Evolutionary conservation across 2,888 invertebrate genomes (phyloP).

Genomic region (Heteropelma amictum): DNA sequence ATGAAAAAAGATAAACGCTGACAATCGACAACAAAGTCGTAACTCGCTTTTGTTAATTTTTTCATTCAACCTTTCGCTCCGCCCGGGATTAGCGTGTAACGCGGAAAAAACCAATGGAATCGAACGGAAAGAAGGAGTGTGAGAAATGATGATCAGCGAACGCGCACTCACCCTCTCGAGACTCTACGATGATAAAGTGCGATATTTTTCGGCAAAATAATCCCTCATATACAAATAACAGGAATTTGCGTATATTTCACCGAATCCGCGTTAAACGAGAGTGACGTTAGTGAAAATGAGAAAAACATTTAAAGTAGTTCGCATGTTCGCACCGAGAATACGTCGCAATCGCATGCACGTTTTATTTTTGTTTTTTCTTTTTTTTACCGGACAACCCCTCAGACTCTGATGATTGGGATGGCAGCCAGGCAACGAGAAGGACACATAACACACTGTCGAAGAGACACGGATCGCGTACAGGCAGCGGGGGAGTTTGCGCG

Average conservation of each 20-base stretch:
- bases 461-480: conserved; percentile 30
- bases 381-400: conserved; percentile 48
- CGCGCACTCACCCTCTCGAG: conserved; percentile 18
- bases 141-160: conserved; percentile 20
- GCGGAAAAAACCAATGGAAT: conserved; percentile 5
- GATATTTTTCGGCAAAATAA: too few relatives aligned
- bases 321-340: conserved; percentile 22
- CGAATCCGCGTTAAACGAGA: too few relatives aligned
- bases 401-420: conserved; percentile 46
- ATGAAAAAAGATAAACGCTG: too few relatives aligned
- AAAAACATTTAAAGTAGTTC: too few relatives aligned
- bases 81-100: neutral
- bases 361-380: neutral
- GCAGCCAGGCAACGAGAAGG: conserved; percentile 53
- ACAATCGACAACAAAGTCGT: too few relatives aligned
- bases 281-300: too few relatives aligned
- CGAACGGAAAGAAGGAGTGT: neutral
- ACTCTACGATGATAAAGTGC: too few relatives aligned
- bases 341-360: conserved; percentile 34
- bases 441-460: conserved; percentile 52
- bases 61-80: conserved; percentile 3
- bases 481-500: conserved; percentile 44
- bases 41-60: neutral
- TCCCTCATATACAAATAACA: too few relatives aligned
- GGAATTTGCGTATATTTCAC: too few relatives aligned